Evolutionary conservation across 2,797 vertebrate genomes (phyloP).

Genomic region (Amblyopsis hoosieri): DNA sequence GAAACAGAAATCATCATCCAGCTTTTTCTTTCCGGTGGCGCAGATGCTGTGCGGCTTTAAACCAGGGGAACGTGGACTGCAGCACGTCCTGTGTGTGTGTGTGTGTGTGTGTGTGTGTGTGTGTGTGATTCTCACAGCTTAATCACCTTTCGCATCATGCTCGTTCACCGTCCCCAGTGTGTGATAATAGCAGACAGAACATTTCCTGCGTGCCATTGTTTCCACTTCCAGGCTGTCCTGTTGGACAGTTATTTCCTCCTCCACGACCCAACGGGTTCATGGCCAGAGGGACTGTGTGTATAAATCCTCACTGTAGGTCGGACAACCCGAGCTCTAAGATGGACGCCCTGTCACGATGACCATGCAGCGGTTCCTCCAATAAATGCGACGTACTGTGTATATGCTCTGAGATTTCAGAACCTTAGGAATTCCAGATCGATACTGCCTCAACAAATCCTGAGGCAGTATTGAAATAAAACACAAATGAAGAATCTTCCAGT

Average conservation of each 20-base stretch:
- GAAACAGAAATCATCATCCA: neutral
- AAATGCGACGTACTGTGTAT: no score
- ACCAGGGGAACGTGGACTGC: constrained; percentile 45
- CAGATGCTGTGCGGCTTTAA: constrained; percentile 10
- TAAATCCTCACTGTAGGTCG: no score
- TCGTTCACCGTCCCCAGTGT: constrained; percentile 18
- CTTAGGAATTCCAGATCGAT: no score
- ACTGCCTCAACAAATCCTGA: no score
- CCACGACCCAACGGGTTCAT: no score
- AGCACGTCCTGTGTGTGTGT: constrained; percentile 50
- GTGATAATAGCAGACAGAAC: constrained; percentile 45
- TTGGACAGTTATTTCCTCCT: constrained; percentile 46
- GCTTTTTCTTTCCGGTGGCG: constrained; percentile 24
- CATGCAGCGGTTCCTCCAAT: no score
- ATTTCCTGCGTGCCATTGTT: constrained; percentile 64
- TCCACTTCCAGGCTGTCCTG: constrained; percentile 25
- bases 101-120: constrained; percentile 23
- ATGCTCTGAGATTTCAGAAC: no score
- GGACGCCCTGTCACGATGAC: no score
- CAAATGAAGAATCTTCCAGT: no score
- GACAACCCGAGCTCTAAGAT: no score
- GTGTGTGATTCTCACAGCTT: constrained; percentile 29
- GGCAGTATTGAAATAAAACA: no score
- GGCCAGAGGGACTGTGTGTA: neutral
- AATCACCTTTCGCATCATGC: constrained; percentile 26